These are phyloP conservation scores for Pollenia griseotomentosa DNA, from an alignment of 2,888 invertebrate genomes.

Conservation along the genomic window DNA sequence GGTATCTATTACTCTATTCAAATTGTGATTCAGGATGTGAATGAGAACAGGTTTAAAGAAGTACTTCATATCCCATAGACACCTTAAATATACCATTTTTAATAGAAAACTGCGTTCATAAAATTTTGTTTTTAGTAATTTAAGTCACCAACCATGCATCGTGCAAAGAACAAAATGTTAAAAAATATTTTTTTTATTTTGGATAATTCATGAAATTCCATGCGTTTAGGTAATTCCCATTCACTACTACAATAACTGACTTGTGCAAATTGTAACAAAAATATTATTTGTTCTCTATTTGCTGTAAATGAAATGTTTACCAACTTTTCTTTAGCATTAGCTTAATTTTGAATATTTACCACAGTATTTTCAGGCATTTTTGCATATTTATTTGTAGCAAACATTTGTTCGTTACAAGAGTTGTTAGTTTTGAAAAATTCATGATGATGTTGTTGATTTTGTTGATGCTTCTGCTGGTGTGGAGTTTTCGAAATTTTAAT, in stretches of 20 bases:
- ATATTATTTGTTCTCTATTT: neutral
- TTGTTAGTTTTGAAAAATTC: neutral
- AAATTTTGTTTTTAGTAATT: neutral
- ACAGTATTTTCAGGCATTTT: neutral
- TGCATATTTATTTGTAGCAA: conserved; percentile 19
- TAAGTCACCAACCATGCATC: neutral
- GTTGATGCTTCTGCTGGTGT: neutral
- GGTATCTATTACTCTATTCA: too few species aligned
- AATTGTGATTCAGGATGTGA: too few species aligned
- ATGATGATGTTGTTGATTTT: neutral
- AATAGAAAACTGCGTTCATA: neutral
- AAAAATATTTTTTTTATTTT: too few species aligned
- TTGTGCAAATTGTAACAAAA: neutral
- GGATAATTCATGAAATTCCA: too few species aligned
- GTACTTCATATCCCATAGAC: neutral
- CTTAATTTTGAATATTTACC: conserved; percentile 3
- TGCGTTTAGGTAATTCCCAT: too few species aligned
- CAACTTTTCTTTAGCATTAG: conserved; percentile 26
- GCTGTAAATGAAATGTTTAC: conserved; percentile 6
- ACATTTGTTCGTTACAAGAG: neutral
- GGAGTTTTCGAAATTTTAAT: conserved; percentile 10
- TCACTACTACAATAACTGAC: too few species aligned
- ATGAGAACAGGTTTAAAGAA: neutral
- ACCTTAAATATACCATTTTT: too few species aligned
- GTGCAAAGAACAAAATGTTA: neutral